These are phyloP conservation scores for Leptosomus discolor DNA, from an alignment of 2,113 vertebrate species.

Conservation along the genomic window DNA sequence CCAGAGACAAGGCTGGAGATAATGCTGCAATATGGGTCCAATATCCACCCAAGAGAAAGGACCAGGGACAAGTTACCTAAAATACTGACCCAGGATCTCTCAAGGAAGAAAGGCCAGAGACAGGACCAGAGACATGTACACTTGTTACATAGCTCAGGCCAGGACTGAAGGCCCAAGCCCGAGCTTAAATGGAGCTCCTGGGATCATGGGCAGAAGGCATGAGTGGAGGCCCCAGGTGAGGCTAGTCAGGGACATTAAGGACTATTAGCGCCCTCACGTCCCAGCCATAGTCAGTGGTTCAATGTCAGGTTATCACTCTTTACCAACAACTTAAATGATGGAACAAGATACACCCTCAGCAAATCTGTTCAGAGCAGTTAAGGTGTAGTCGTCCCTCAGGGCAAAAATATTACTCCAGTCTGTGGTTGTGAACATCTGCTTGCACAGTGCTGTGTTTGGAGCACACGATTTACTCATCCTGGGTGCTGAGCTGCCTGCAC, in stretches of 20 bases:
- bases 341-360: not conserved
- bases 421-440: not conserved
- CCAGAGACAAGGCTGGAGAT: not conserved
- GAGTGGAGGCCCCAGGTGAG: not conserved
- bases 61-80: not conserved
- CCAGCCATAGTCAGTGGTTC: not conserved
- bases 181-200: not conserved
- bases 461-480: accelerated
- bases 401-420: not conserved
- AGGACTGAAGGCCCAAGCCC: accelerated
- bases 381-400: not conserved
- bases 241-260: not conserved
- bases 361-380: not conserved
- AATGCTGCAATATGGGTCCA: not conserved
- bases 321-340: not conserved
- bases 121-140: accelerated
- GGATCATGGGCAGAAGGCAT: not conserved
- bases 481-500: not conserved
- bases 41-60: not conserved
- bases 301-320: not conserved
- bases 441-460: not conserved
- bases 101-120: not conserved
- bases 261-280: not conserved
- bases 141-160: not conserved
- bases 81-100: not conserved